These are phyloP conservation scores for Dione vanillae DNA, from an alignment of 2,888 invertebrate genomes.

Conservation along the genomic window DNA sequence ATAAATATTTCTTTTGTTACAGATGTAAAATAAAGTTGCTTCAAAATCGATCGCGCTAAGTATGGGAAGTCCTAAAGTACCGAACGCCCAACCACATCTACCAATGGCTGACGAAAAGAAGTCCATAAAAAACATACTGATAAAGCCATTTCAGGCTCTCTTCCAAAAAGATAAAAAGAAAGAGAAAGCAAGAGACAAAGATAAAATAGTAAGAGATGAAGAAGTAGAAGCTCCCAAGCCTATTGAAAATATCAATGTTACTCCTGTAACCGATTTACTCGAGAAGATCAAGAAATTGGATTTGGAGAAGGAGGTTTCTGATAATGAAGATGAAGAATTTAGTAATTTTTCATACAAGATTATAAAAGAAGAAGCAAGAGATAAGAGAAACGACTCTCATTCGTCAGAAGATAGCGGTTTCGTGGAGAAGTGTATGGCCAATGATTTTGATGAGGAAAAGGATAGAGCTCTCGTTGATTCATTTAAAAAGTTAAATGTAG, in stretches of 20 bases:
- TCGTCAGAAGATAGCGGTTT: conserved; percentile 73
- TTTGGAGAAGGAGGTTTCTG: conserved; percentile 46
- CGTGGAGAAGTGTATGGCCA: conserved; percentile 54
- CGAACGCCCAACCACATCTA: conserved; percentile 53
- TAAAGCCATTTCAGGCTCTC: conserved; percentile 50
- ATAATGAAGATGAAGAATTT: conserved; percentile 58
- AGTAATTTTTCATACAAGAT: conserved; percentile 61
- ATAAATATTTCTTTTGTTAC: conserved; percentile 28
- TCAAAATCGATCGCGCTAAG: conserved; percentile 42
- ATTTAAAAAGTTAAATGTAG: conserved; percentile 29
- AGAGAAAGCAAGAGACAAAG: conserved; percentile 53
- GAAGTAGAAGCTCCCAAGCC: conserved; percentile 47
- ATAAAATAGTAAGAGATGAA: conserved; percentile 43
- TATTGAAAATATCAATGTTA: conserved; percentile 44
- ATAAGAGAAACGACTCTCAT: conserved; percentile 63
- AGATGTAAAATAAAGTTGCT: conserved; percentile 41
- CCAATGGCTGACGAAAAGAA: conserved; percentile 67
- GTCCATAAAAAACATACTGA: conserved; percentile 57
- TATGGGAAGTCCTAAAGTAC: conserved; percentile 65
- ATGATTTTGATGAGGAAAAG: conserved; percentile 48
- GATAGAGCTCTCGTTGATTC: conserved; percentile 28
- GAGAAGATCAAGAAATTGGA: conserved; percentile 58
- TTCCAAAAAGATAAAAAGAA: conserved; percentile 52
- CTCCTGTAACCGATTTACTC: conserved; percentile 53
- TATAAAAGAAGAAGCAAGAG: conserved; percentile 58